Evolutionary conservation across 2,113 vertebrate species (phyloP), one percentile per base, ranked within the genome.

Genomic region (Sebastes fasciatus): DNA sequence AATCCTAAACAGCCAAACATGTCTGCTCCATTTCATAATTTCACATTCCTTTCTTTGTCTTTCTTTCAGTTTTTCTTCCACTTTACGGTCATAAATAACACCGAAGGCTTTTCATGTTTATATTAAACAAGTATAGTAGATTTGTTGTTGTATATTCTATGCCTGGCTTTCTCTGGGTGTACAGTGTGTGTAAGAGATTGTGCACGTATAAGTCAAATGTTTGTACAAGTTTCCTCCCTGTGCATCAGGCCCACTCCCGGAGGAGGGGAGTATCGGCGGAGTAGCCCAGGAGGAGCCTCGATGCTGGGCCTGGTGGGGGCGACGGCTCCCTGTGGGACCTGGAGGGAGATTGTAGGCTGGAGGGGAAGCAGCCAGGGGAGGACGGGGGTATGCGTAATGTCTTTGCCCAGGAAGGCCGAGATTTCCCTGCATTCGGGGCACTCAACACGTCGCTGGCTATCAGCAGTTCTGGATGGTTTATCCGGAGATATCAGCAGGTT

Each of bases 361-460:
- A 86, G 40, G 46, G 81, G 76, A 85, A 72, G 68, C 77, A 86
- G 65, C 54, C 69, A 26, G 84, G 80, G 85, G 68, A 77, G 84
- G 81, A 26, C 42, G 4, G 26, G 51, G 74, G 72, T 74, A 78
- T 86, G 89, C 12, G 72, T 90, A 89, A 94, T 87, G 87, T 92
- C 61, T 91, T 91, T 4, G 19, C 78, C 80, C 77, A 84, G 78
- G 82, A 91, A 85, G 82, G 43, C 77, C 43, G 64, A 61, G 46
- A 67, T 79, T 76, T 82, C 82, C 72, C 46, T 63, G 79, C 78
- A 58, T 81, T 77, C 16, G 43, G 75, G 23, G 79, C 96, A 95
- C 95, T 98, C 96, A 97, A 96, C 97, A 97, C 96, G 88, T 95
- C 83, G 89, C 94, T 85, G 90, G 94, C 94, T 96, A 97, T 97